Conservation (phyloP, 2,113 vertebrate species). For the Protobothrops mucrosquamatus region DNA sequence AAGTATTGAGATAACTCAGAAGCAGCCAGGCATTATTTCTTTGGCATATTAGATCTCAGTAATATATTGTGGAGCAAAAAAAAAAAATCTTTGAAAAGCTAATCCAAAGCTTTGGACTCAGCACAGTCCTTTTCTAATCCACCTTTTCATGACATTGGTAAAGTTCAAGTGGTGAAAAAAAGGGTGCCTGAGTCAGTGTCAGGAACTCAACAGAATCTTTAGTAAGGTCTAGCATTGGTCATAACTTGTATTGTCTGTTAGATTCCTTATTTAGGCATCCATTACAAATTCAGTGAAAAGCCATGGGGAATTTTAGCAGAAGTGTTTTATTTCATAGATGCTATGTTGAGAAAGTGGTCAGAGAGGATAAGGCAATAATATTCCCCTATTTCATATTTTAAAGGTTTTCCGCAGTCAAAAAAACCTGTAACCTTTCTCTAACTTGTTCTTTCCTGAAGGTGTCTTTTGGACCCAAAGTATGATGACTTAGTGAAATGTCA, state of each 20-base stretch:
- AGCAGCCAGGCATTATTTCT: neutral
- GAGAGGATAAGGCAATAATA: neutral
- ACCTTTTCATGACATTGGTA: neutral
- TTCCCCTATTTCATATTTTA: neutral
- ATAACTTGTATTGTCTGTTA: neutral
- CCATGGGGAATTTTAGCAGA: neutral
- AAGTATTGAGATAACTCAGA: neutral
- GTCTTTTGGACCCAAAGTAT: constrained; percentile 8
- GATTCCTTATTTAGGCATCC: neutral
- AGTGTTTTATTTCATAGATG: neutral
- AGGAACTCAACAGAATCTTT: neutral
- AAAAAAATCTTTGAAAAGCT: neutral
- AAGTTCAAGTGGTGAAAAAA: neutral
- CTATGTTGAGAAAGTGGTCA: neutral
- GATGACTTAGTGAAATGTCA: constrained; percentile 8
- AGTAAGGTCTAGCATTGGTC: neutral
- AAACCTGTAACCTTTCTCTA: neutral
- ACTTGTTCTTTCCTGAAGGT: constrained; percentile 1
- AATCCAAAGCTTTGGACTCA: neutral
- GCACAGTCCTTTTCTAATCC: neutral
- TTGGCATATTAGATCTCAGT: neutral
- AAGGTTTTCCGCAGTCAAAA: neutral
- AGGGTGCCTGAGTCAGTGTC: neutral
- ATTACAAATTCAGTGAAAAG: neutral
- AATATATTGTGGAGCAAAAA: neutral